A percentile compares a stretch with the other conserved stretches of the same genome.
Evolutionary conservation across 1,140 invertebrate species (phyloP).

Genomic region (Chymomyza costata): DNA sequence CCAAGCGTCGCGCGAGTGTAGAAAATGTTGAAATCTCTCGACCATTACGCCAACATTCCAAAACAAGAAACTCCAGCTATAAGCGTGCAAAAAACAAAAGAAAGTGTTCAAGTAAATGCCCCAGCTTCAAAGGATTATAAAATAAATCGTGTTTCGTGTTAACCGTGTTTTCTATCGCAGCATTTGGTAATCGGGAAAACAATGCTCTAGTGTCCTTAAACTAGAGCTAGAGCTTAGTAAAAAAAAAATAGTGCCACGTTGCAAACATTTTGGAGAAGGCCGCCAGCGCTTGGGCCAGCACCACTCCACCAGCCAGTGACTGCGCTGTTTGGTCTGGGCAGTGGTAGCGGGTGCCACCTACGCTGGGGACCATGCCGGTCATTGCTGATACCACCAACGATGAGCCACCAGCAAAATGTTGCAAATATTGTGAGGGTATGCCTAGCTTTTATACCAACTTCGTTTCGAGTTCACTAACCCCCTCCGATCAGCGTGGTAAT

Average conservation of each 20-base stretch:
- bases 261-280: neutral
- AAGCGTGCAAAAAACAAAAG: neutral
- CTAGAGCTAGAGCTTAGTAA: no score
- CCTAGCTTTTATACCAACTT: conserved; percentile 49
- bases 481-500: conserved; percentile 42
- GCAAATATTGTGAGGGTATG: conserved; percentile 76
- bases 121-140: neutral
- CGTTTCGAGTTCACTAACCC: conserved; percentile 60
- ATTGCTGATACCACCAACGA: conserved; percentile 73
- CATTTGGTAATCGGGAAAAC: no score
- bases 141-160: no score
- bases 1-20: conserved; percentile 4
- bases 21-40: conserved; percentile 12
- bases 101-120: conserved; percentile 8
- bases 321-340: conserved; percentile 6
- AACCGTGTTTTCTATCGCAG: no score
- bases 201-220: no score
- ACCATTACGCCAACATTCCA: conserved; percentile 26
- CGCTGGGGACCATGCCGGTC: conserved; percentile 73
- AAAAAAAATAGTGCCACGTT: neutral
- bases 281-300: no score
- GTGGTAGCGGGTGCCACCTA: conserved; percentile 15
- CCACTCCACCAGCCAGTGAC: neutral
- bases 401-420: conserved; percentile 75
- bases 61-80: neutral